Conservation (phyloP, 2,888 invertebrate genomes). For the Taphrorychus bicolor region DNA sequence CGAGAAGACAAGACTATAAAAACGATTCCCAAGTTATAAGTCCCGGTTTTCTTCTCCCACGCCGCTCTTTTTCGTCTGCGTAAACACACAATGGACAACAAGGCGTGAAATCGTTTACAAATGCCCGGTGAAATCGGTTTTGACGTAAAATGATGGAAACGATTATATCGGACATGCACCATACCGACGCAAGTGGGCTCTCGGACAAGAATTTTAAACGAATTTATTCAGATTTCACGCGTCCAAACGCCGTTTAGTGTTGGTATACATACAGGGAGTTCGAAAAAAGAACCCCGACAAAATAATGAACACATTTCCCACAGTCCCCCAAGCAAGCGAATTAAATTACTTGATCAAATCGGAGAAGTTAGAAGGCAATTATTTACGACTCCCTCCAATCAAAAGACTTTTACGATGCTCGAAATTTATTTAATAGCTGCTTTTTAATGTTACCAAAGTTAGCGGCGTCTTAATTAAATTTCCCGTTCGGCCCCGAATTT, state of each 20-base stretch:
- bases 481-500: neutral
- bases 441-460: conserved; percentile 3
- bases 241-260: neutral
- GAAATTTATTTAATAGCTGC: neutral
- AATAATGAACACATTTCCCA: too few species aligned
- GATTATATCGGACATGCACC: conserved; percentile 21
- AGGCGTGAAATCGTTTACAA: conserved; percentile 5
- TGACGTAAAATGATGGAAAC: conserved; percentile 22
- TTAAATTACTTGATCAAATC: neutral
- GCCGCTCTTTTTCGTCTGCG: neutral
- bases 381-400: neutral
- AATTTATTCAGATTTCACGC: conserved; percentile 10
- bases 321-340: too few species aligned
- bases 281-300: too few species aligned
- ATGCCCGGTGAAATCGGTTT: conserved; percentile 19
- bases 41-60: neutral
- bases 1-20: too few species aligned
- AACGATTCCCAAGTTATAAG: neutral
- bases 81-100: neutral
- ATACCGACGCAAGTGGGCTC: conserved; percentile 12
- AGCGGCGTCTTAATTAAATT: neutral
- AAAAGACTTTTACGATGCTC: neutral
- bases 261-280: too few species aligned
- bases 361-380: neutral
- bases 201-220: conserved; percentile 17